phyloP scores from a whole-genome alignment of 53 echinoderm and acorn worm genomes.

The Astropecten irregularis region DNA sequence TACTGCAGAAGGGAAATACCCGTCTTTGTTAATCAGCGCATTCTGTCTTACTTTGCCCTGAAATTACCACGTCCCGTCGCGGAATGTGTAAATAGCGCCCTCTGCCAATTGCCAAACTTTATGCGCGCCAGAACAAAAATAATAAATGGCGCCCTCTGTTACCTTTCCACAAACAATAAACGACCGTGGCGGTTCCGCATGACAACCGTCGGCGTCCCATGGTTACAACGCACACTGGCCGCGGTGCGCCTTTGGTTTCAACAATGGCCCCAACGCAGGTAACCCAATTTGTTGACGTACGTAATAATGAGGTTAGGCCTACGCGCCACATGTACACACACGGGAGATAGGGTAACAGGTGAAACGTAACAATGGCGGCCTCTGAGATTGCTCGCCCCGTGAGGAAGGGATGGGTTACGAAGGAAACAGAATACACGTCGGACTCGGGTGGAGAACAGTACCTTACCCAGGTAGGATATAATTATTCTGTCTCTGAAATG shows the following conservation, averaged over 20 bases:
- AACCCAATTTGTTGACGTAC: conserved; percentile 49
- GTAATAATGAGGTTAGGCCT: background rate
- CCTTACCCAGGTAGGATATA: conserved; percentile 28
- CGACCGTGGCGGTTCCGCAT: too few species aligned
- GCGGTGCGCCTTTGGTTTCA: background rate
- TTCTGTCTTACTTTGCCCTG: too few species aligned
- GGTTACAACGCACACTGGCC: conserved; percentile 29
- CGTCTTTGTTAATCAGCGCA: too few species aligned
- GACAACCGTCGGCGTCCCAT: conserved; percentile 27
- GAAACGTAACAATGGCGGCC: conserved; percentile 55
- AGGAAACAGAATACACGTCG: background rate
- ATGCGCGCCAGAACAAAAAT: too few species aligned
- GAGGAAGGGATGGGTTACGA: conserved; percentile 12
- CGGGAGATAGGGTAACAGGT: conserved; percentile 8
- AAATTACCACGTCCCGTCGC: too few species aligned
- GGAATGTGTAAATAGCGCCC: background rate
- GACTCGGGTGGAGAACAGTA: conserved; percentile 14
- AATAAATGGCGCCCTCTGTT: conserved; percentile 28
- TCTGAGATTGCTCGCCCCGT: conserved; percentile 3
- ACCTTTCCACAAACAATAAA: too few species aligned
- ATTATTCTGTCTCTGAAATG: too few species aligned
- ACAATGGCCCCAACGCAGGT: background rate
- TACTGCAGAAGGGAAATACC: too few species aligned
- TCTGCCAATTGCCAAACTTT: background rate
- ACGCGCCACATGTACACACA: too few species aligned